Evolutionary conservation across 2,797 vertebrate species (phyloP).

Genomic region (Gallinago solitaria): DNA sequence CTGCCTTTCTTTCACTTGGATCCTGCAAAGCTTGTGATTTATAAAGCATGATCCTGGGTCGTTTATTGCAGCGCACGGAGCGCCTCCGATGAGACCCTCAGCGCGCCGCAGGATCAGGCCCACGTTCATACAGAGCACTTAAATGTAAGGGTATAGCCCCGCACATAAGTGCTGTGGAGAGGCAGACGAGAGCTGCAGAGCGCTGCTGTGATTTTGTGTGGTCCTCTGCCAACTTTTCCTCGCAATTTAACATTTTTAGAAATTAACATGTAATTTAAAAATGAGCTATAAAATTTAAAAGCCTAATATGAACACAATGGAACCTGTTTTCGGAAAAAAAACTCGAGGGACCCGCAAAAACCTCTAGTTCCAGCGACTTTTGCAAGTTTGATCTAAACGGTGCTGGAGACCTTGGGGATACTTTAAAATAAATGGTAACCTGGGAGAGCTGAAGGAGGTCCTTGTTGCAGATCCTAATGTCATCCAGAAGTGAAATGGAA

Average conservation of each 20-base stretch:
- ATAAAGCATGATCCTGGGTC: background rate
- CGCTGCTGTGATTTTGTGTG: slow-evolving; percentile 37
- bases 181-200: background rate
- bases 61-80: background rate
- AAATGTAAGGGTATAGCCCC: background rate
- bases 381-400: background rate
- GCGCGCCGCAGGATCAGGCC: background rate
- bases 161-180: background rate
- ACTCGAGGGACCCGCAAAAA: slow-evolving; percentile 22
- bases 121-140: background rate
- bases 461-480: slow-evolving; percentile 41
- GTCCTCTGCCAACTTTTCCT: slow-evolving; percentile 45
- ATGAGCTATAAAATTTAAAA: slow-evolving; percentile 54
- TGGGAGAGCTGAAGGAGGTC: slow-evolving; percentile 53
- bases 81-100: background rate
- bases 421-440: slow-evolving; percentile 47
- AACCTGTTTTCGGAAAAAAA: slow-evolving; percentile 51
- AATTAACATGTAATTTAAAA: slow-evolving; percentile 67
- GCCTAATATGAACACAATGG: slow-evolving; percentile 40
- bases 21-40: slow-evolving; percentile 6
- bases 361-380: background rate
- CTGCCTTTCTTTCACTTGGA: background rate
- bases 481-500: slow-evolving; percentile 53
- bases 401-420: slow-evolving; percentile 32
- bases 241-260: slow-evolving; percentile 54